A percentile compares a stretch with the other conserved stretches of the same genome.
phyloP scores from a whole-genome alignment of 2,888 invertebrate genomes.

The Baronia brevicornis region DNA sequence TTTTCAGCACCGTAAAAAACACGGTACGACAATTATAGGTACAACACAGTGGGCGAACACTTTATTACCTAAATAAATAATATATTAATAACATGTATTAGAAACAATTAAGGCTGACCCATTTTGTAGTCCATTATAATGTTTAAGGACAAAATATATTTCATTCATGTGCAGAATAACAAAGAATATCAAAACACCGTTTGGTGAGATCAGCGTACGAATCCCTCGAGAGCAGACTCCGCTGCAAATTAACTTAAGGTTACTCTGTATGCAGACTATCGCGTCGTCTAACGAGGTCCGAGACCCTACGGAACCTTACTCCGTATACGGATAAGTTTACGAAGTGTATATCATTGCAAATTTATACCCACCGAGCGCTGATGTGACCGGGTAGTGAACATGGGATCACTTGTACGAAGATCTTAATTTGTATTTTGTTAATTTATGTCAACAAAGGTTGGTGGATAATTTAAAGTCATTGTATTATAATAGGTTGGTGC shows the following conservation, averaged over 20 bases:
- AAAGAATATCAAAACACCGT: conserved; percentile 47
- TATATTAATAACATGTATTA: too few relatives aligned
- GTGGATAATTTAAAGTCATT: background rate
- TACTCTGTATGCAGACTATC: conserved; percentile 68
- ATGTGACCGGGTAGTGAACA: conserved; percentile 16
- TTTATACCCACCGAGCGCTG: conserved; percentile 26
- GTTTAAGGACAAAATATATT: conserved; percentile 32
- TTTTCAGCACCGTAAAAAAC: too few relatives aligned
- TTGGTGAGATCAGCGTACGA: conserved; percentile 45
- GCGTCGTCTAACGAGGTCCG: conserved; percentile 56
- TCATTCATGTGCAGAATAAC: conserved; percentile 36
- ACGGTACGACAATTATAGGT: too few relatives aligned
- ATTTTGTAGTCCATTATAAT: conserved; percentile 12
- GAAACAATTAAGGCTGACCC: too few relatives aligned
- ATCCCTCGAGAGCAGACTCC: conserved; percentile 45
- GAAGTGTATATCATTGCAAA: conserved; percentile 26
- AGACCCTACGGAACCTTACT: conserved; percentile 39
- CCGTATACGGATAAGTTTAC: conserved; percentile 37
- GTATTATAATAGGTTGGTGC: too few relatives aligned
- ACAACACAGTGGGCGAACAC: too few relatives aligned
- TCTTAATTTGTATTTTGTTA: conserved; percentile 9
- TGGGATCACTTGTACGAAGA: conserved; percentile 6
- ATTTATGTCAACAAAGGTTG: conserved; percentile 3
- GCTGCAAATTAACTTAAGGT: conserved; percentile 67
- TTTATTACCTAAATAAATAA: too few relatives aligned